phyloP scores from a whole-genome alignment of 2,888 invertebrate species.

The Calliscelio sp. region DNA sequence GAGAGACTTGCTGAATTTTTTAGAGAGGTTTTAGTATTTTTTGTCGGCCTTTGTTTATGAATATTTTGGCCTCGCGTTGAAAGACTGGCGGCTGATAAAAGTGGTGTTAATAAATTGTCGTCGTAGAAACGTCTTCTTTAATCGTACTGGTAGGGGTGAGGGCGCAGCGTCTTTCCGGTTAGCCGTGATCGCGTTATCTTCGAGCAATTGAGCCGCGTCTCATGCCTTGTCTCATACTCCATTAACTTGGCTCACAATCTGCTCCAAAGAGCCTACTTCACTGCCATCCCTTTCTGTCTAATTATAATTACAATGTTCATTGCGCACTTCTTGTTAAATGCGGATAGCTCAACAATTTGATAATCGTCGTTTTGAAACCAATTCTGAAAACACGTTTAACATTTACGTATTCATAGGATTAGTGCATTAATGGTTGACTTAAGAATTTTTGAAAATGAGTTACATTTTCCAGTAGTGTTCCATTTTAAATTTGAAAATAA shows the following conservation, averaged over 20 bases:
- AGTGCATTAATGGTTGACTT: not conserved
- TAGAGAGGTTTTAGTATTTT: slow-evolving; percentile 36
- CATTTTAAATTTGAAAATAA: not conserved
- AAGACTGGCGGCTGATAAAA: slow-evolving; percentile 30
- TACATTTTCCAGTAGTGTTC: not conserved
- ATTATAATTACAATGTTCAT: slow-evolving; percentile 66
- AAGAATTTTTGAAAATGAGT: not conserved
- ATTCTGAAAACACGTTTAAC: not conserved
- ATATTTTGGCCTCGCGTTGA: not conserved
- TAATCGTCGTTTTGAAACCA: slow-evolving; percentile 40
- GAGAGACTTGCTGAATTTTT: slow-evolving; percentile 22
- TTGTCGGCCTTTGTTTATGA: slow-evolving; percentile 29
- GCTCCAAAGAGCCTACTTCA: slow-evolving; percentile 53
- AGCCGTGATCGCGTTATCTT: slow-evolving; percentile 81
- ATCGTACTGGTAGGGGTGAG: slow-evolving; percentile 2
- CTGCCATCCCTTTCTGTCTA: slow-evolving; percentile 44
- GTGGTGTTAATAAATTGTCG: slow-evolving; percentile 41
- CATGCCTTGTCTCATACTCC: slow-evolving; percentile 61
- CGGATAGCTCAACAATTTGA: slow-evolving; percentile 36
- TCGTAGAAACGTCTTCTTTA: slow-evolving; percentile 26
- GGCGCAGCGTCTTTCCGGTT: slow-evolving; percentile 70
- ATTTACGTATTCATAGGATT: not conserved
- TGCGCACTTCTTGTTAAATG: slow-evolving; percentile 41
- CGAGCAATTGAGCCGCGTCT: slow-evolving; percentile 81
- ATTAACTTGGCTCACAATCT: slow-evolving; percentile 60